Conservation (phyloP, 2,113 vertebrate species). For the Todiramphus chloris region DNA sequence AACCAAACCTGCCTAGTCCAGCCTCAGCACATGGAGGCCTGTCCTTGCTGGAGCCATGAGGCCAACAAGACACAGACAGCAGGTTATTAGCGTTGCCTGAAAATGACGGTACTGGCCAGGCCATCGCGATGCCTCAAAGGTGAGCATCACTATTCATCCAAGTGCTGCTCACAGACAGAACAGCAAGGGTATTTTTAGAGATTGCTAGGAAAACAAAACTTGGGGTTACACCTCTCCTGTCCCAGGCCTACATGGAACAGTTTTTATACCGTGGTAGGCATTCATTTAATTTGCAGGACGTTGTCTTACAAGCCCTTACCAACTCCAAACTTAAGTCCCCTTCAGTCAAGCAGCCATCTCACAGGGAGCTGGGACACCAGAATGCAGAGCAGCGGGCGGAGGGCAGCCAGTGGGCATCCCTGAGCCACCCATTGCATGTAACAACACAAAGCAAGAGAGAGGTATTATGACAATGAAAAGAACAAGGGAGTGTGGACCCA, state of each 20-base stretch:
- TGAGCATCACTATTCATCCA: background rate
- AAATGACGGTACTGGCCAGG: background rate
- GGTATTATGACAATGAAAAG: background rate
- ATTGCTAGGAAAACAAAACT: background rate
- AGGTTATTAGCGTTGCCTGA: background rate
- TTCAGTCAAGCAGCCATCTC: background rate
- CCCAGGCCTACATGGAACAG: background rate
- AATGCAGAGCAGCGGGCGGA: background rate
- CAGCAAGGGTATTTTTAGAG: background rate
- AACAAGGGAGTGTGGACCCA: background rate
- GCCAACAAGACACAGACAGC: background rate
- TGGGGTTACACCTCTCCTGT: background rate
- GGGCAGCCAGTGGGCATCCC: background rate
- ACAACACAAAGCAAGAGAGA: background rate
- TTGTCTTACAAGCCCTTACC: background rate
- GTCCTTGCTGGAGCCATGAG: background rate
- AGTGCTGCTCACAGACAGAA: background rate
- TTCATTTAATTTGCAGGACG: background rate
- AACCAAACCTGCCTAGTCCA: background rate
- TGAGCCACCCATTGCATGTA: background rate
- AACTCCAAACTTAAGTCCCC: background rate
- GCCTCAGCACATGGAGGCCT: background rate
- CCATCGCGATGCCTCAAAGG: background rate
- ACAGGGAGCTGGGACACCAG: background rate
- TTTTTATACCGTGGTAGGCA: background rate